These are phyloP conservation scores for Homarus gammarus DNA, from an alignment of 2,888 invertebrate species.

Conservation along the genomic window DNA sequence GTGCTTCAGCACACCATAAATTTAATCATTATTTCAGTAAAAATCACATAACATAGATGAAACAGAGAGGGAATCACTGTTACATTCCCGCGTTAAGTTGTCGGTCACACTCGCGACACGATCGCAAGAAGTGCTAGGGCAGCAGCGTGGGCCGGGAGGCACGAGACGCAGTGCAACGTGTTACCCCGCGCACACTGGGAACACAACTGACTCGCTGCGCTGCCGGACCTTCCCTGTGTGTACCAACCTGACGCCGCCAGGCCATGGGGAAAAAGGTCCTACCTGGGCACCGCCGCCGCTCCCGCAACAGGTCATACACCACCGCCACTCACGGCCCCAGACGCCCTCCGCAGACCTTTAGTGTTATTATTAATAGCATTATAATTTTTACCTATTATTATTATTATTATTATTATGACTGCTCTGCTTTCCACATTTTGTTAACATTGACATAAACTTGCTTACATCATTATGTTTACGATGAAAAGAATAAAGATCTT, in stretches of 20 bases:
- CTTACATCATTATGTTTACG: too few species aligned
- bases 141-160: constrained; percentile 35
- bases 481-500: too few species aligned
- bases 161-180: constrained; percentile 13
- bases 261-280: constrained; percentile 11
- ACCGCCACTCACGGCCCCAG: background rate
- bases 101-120: background rate
- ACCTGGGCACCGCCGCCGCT: constrained; percentile 34
- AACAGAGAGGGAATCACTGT: background rate
- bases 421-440: too few species aligned
- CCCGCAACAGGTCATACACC: constrained; percentile 46
- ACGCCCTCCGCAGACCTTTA: background rate
- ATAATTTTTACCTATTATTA: too few species aligned
- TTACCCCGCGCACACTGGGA: constrained; percentile 39
- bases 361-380: too few species aligned
- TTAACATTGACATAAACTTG: too few species aligned
- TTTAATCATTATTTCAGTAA: background rate
- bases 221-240: constrained; percentile 17
- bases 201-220: constrained; percentile 41
- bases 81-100: background rate
- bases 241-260: background rate
- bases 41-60: background rate
- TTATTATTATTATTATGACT: too few species aligned
- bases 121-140: background rate
- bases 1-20: background rate